phyloP scores from a whole-genome alignment of 2,113 vertebrate genomes.

The Gila orcuttii region DNA sequence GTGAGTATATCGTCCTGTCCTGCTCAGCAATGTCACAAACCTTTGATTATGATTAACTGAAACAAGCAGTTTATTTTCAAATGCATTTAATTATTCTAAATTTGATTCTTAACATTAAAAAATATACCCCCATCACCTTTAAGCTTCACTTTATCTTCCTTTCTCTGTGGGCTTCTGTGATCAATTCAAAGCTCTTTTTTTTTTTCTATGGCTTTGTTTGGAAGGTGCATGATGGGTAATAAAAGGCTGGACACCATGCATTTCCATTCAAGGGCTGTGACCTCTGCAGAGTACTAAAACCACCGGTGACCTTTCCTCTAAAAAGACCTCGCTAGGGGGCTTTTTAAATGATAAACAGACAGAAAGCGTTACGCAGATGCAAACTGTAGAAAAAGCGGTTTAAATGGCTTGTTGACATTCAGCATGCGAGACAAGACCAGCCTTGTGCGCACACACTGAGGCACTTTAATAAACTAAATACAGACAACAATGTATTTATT shows the following conservation, averaged over 20 bases:
- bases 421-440: constrained; percentile 32
- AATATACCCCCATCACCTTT: not conserved
- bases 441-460: constrained; percentile 51
- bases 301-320: constrained; percentile 40
- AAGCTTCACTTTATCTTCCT: not conserved
- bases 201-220: constrained; percentile 36
- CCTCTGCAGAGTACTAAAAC: constrained; percentile 31
- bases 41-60: not conserved
- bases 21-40: not conserved
- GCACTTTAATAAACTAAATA: constrained; percentile 51
- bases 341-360: constrained; percentile 44
- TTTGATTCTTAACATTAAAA: not conserved
- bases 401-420: constrained; percentile 38
- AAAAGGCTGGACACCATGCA: constrained; percentile 44
- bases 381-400: constrained; percentile 34
- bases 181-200: constrained; percentile 35
- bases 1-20: too few relatives aligned
- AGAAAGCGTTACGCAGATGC: constrained; percentile 40
- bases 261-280: constrained; percentile 47
- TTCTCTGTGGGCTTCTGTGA: not conserved
- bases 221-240: constrained; percentile 39
- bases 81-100: not conserved
- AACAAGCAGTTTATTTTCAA: not conserved
- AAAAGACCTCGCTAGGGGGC: constrained; percentile 32
- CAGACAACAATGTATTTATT: constrained; percentile 61